Percentiles rank a stretch among this genome's conserved stretches.
phyloP scores from a whole-genome alignment of 2,797 vertebrate genomes.

The Gymnothorax javanicus region DNA sequence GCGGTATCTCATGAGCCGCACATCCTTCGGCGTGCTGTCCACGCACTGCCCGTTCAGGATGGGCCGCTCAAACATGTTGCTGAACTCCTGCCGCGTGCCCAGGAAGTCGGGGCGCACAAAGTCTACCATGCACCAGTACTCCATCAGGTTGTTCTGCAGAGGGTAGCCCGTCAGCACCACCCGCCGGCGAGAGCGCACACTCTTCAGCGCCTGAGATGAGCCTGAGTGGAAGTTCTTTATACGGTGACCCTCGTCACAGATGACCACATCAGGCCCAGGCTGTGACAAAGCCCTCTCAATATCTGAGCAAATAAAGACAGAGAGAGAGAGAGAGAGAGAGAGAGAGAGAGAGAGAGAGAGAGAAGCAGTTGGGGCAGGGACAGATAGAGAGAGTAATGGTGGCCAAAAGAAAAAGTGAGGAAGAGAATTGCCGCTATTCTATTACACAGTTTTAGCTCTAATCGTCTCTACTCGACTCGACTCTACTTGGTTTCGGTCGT shows the following conservation, averaged over 20 bases:
- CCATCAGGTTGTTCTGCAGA: conserved; percentile 95
- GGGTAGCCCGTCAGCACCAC: conserved; percentile 94
- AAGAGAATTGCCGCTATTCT: too few species aligned
- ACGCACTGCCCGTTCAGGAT: conserved; percentile 96
- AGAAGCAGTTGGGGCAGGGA: neutral
- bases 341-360: neutral
- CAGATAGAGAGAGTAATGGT: neutral
- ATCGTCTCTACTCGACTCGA: too few species aligned
- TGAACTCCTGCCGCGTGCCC: conserved; percentile 94
- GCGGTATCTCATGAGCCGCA: conserved; percentile 93
- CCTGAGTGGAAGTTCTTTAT: conserved; percentile 99
- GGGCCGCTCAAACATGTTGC: conserved; percentile 98
- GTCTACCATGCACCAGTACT: conserved; percentile 99
- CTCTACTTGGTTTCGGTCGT: too few species aligned
- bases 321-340: neutral
- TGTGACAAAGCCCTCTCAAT: conserved; percentile 91
- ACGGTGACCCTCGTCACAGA: conserved; percentile 97
- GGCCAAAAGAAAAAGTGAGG: neutral
- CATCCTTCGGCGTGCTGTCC: conserved; percentile 92
- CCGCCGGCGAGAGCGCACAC: conserved; percentile 90
- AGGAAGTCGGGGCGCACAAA: conserved; percentile 96
- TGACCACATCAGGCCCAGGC: conserved; percentile 96
- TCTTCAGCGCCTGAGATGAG: conserved; percentile 97
- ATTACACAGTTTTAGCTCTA: too few species aligned
- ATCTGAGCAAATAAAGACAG: conserved; percentile 62